Evolutionary conservation across 2,888 invertebrate species (phyloP), one percentile per base, ranked within the genome.

Genomic region (Scaptomyza tumidula): DNA sequence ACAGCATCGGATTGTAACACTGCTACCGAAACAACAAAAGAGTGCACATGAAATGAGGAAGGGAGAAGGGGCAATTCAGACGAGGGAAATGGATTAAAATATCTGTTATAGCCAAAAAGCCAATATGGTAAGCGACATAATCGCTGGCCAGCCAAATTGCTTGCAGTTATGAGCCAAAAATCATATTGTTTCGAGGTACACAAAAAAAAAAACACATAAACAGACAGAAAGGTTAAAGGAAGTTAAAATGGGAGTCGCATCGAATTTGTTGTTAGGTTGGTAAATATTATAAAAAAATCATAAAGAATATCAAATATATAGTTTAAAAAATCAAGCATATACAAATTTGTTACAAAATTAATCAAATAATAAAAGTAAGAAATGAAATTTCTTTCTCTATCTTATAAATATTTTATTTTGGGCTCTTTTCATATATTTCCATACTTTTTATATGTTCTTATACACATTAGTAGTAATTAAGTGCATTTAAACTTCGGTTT

Each of bases 71-170:
- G 4, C 4, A 50, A 14, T 7, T 14, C 6, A 13, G 11, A 33
- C 39, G 27, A 29, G 39, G 24, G 13, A 14, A 33, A 19, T 16
- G 37, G 46, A 27, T 66, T 50, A 63, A 41, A 62, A 24, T 5
- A 62, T 84, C 79, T 54, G 71, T 77, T 78, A 71, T 63, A 69
- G 64, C 52, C 48, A 48, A 74, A 66, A 75, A 48, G 63, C 71
- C 10, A 86, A 85, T 78, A 85, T 82, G 56, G 58, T 48, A 70
- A 61, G 76, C 63, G 75, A 86, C 71, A 84, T 86, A 83, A 83
- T 69, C 59, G 68, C 45, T 59, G 48, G 66, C 31, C 61, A 72
- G 52, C 41, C 73, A 61, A 24, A 56, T 59, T 49, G 59, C 61
- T 56, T 53, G 41, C 64, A 53, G 58, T 44, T 71, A 59, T 52